These are phyloP conservation scores for Eupithecia vulgata DNA, from an alignment of 2,888 invertebrate species.

Conservation along the genomic window DNA sequence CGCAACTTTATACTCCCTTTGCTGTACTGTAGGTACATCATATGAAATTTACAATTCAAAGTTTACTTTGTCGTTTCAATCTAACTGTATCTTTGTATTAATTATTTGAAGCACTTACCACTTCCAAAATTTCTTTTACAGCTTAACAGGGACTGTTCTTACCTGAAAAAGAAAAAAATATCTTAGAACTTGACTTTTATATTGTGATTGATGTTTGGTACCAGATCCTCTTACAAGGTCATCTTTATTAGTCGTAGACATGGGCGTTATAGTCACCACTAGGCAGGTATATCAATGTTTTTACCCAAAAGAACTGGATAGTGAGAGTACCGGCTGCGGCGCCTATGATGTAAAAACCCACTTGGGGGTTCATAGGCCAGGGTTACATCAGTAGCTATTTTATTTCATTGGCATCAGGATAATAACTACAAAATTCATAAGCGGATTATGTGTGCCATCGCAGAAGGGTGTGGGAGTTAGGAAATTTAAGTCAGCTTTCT, in stretches of 20 bases:
- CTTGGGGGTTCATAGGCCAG: background rate
- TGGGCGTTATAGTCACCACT: too few relatives aligned
- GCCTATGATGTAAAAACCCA: too few relatives aligned
- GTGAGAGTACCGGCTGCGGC: too few relatives aligned
- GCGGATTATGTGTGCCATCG: background rate
- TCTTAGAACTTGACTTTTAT: background rate
- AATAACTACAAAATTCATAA: background rate
- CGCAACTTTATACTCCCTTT: background rate
- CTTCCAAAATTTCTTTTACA: background rate
- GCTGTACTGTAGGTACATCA: background rate
- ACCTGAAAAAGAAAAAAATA: conserved; percentile 12
- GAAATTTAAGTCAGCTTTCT: background rate
- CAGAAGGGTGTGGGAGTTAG: background rate
- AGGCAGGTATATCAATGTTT: too few relatives aligned
- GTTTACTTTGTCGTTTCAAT: background rate
- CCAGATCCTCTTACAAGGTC: background rate
- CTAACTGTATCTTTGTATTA: background rate
- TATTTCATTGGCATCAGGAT: background rate
- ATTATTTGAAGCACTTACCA: background rate
- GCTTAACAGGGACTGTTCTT: background rate
- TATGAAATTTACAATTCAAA: too few relatives aligned
- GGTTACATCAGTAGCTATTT: background rate
- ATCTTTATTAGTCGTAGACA: background rate
- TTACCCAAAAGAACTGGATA: too few relatives aligned
- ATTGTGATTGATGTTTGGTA: background rate